These are phyloP conservation scores for Centruroides vittatus DNA, from an alignment of 1,140 invertebrate genomes.

Conservation along the genomic window DNA sequence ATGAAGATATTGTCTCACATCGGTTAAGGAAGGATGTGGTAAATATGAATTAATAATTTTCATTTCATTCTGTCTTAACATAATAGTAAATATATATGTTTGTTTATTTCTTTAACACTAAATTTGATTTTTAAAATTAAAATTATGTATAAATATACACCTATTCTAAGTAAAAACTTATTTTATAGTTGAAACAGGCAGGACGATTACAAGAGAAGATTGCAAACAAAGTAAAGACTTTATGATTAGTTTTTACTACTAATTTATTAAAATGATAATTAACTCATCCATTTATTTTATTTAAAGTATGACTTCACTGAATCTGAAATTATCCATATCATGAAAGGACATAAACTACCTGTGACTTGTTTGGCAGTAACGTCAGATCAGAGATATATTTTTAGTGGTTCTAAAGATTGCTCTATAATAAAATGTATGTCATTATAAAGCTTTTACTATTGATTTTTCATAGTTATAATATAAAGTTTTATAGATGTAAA, in stretches of 20 bases:
- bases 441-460: neutral
- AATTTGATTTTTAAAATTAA: too few relatives aligned
- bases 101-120: too few relatives aligned
- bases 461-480: neutral
- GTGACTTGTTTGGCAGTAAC: slow-evolving; percentile 71
- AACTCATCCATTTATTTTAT: neutral
- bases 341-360: slow-evolving; percentile 45
- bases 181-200: slow-evolving; percentile 51
- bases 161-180: neutral
- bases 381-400: slow-evolving; percentile 54
- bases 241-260: neutral
- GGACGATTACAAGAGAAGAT: slow-evolving; percentile 58
- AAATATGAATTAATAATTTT: slow-evolving; percentile 7
- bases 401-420: slow-evolving; percentile 75
- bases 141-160: too few relatives aligned
- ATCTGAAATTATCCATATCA: slow-evolving; percentile 3
- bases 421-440: slow-evolving; percentile 67
- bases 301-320: slow-evolving; percentile 4
- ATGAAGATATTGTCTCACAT: slow-evolving; percentile 46
- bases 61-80: neutral
- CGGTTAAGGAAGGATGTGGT: slow-evolving; percentile 61
- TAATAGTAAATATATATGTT: neutral
- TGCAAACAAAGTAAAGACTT: slow-evolving; percentile 37
- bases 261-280: neutral
- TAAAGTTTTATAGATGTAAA: neutral